Percentiles rank a stretch among this genome's conserved stretches.
Conservation (phyloP, 2,113 vertebrate species). For the Melanerpes aurifrons region DNA sequence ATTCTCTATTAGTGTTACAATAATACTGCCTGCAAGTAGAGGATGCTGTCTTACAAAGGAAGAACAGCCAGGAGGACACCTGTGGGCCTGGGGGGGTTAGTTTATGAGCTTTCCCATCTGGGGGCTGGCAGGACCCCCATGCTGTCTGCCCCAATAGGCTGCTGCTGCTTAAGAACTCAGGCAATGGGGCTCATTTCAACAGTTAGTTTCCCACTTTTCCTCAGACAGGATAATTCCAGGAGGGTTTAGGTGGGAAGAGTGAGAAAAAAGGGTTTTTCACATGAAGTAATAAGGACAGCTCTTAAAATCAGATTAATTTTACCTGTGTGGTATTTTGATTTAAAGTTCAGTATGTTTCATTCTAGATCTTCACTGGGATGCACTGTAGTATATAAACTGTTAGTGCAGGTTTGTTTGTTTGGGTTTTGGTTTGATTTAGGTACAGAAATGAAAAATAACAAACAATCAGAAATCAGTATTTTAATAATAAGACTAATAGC, state of each 20-base stretch:
- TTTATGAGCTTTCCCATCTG: slow-evolving; percentile 1
- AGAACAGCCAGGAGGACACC: not conserved
- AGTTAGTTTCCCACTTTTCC: not conserved
- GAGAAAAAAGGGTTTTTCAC: not conserved
- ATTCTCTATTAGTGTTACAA: not conserved
- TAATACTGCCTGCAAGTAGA: not conserved
- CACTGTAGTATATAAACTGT: not conserved
- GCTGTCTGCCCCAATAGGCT: not conserved
- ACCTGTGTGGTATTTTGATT: rapidly evolving
- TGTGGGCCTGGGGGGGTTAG: not conserved
- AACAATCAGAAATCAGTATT: not conserved
- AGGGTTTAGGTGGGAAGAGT: not conserved
- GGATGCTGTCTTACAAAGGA: not conserved
- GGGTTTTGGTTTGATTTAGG: not conserved
- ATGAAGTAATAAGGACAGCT: not conserved
- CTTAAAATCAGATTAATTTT: not conserved
- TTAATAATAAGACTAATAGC: not conserved
- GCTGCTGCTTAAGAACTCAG: not conserved
- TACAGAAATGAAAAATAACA: not conserved
- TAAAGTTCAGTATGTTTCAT: not conserved
- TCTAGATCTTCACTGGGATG: not conserved
- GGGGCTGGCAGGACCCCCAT: not conserved
- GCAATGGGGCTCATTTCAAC: not conserved
- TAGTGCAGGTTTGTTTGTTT: not conserved
- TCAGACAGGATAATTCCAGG: not conserved